A percentile compares a stretch with the other conserved stretches of the same genome.
Evolutionary conservation across 2,113 vertebrate genomes (phyloP).

Genomic region (Verasper variegatus): DNA sequence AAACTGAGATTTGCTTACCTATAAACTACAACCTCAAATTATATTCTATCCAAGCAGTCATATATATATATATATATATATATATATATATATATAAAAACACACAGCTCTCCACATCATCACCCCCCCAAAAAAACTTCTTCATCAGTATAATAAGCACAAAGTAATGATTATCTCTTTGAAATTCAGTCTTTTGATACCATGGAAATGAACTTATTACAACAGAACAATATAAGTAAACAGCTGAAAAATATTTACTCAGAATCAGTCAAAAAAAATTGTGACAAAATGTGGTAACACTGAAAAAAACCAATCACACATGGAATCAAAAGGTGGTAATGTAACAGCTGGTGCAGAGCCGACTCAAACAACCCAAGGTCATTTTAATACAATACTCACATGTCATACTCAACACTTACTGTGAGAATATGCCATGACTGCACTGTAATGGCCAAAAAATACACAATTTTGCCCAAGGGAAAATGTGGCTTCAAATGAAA

Average conservation of each 20-base stretch:
- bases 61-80: constrained; percentile 32
- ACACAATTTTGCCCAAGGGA: background rate
- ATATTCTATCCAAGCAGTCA: constrained; percentile 50
- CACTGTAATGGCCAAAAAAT: background rate
- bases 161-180: constrained; percentile 58
- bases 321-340: background rate
- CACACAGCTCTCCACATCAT: constrained; percentile 41
- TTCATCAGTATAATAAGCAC: constrained; percentile 51
- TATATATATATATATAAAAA: too few species aligned
- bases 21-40: constrained; percentile 55
- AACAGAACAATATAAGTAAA: constrained; percentile 60
- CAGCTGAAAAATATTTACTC: constrained; percentile 70
- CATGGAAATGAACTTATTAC: constrained; percentile 54
- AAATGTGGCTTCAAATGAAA: background rate
- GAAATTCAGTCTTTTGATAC: constrained; percentile 74
- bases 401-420: background rate
- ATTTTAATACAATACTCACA: background rate
- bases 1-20: constrained; percentile 22
- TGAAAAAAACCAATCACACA: constrained; percentile 29
- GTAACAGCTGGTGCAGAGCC: constrained; percentile 5
- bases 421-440: background rate
- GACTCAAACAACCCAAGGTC: constrained; percentile 3
- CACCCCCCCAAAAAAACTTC: background rate
- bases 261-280: constrained; percentile 36
- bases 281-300: constrained; percentile 27